Conservation (phyloP, 2,113 vertebrate species). For the Eulemur rufifrons region DNA sequence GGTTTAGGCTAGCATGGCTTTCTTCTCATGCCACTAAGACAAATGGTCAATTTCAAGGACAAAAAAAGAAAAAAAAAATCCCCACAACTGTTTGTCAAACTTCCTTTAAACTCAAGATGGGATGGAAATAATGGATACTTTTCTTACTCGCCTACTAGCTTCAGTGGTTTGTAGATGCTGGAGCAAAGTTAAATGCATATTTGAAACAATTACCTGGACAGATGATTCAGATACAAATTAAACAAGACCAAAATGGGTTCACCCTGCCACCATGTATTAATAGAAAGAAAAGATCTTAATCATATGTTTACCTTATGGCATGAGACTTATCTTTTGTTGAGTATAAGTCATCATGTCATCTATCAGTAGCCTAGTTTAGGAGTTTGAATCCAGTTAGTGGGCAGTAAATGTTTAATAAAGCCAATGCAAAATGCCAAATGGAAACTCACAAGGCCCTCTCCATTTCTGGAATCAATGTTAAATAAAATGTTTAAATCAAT, state of each 20-base stretch:
- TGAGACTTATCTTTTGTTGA: not conserved
- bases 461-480: not conserved
- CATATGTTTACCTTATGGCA: not conserved
- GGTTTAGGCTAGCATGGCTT: not conserved
- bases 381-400: not conserved
- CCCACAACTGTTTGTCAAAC: not conserved
- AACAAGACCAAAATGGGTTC: conserved; percentile 12
- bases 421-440: not conserved
- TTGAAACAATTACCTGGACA: not conserved
- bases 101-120: not conserved
- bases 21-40: not conserved
- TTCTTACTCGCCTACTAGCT: not conserved
- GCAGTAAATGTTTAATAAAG: not conserved
- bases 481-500: not conserved
- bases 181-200: not conserved
- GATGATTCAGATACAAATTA: not conserved
- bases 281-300: not conserved
- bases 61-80: not conserved
- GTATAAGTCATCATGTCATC: not conserved
- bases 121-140: not conserved
- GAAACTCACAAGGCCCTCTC: not conserved
- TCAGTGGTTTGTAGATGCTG: not conserved
- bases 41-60: not conserved
- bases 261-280: not conserved
- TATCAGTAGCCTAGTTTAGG: not conserved